Evolutionary conservation across 1,140 invertebrate species (phyloP).

Genomic region (Zaprionus camerounensis): DNA sequence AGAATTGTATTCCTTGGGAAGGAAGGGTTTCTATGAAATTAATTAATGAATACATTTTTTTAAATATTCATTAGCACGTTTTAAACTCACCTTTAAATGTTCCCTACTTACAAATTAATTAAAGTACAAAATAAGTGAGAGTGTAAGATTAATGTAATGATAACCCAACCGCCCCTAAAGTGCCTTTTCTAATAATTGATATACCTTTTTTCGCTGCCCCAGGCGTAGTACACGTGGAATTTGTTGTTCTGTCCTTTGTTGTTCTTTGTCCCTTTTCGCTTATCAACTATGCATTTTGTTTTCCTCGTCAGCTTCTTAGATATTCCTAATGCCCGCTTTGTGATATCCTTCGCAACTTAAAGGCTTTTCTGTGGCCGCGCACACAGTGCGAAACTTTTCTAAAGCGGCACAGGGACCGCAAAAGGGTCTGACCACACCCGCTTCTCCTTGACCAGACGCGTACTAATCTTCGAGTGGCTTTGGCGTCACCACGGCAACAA

Average conservation of each 20-base stretch:
- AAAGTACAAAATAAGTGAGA: background rate
- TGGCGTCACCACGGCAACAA: constrained; percentile 34
- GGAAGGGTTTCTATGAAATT: background rate
- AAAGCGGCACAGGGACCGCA: constrained; percentile 29
- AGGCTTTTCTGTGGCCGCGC: constrained; percentile 37
- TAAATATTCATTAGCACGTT: constrained; percentile 12
- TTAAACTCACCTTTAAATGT: background rate
- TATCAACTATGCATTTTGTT: constrained; percentile 47
- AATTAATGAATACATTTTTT: background rate
- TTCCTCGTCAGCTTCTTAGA: constrained; percentile 12
- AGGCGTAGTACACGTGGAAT: constrained; percentile 12
- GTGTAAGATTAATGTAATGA: constrained; percentile 14
- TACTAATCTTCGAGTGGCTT: constrained; percentile 41
- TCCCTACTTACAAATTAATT: constrained; percentile 27
- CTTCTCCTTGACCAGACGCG: constrained; percentile 25
- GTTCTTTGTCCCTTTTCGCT: constrained; percentile 31
- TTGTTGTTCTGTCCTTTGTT: constrained; percentile 23
- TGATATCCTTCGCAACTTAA: constrained; percentile 48
- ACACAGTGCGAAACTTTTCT: constrained; percentile 30
- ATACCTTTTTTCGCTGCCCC: constrained; percentile 1
- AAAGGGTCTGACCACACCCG: constrained; percentile 34
- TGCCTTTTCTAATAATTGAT: constrained; percentile 27
- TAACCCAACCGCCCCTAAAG: background rate
- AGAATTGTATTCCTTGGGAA: background rate
- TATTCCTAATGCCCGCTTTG: constrained; percentile 42